Evolutionary conservation across 2,797 vertebrate genomes (phyloP).

Genomic region (Mareca penelope): DNA sequence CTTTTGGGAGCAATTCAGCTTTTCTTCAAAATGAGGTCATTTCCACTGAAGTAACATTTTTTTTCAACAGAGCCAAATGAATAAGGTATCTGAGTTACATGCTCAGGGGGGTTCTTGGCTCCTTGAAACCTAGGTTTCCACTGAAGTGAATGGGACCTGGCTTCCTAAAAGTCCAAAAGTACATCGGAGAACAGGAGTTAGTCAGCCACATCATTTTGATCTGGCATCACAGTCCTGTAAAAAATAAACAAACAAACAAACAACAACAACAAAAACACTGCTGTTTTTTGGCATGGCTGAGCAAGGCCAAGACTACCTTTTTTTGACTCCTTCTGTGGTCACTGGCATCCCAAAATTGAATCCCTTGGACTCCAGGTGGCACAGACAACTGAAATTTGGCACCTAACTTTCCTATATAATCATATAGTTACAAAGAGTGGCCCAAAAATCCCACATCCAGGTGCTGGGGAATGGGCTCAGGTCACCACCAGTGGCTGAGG

Average conservation of each 20-base stretch:
- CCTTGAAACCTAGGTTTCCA: not conserved
- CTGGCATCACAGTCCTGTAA: not conserved
- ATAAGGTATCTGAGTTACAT: not conserved
- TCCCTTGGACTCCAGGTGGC: too few species aligned
- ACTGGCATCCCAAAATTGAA: not conserved
- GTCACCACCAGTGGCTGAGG: not conserved
- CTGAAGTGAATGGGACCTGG: not conserved
- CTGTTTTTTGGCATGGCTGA: not conserved
- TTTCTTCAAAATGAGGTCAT: not conserved
- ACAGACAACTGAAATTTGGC: not conserved
- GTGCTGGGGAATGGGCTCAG: not conserved
- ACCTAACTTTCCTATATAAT: not conserved
- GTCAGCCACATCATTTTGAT: not conserved
- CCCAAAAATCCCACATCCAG: not conserved
- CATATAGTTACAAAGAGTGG: not conserved
- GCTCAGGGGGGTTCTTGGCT: not conserved
- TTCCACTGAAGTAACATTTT: not conserved
- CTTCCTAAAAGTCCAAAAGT: not conserved
- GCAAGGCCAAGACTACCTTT: not conserved
- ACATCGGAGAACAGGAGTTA: not conserved
- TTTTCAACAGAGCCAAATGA: not conserved
- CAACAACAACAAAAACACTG: not conserved
- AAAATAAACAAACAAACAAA: not conserved
- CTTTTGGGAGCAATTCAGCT: not conserved
- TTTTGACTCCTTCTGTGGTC: not conserved